Conservation (phyloP, 1,140 invertebrate genomes). For the Lordiphosa mommai region DNA sequence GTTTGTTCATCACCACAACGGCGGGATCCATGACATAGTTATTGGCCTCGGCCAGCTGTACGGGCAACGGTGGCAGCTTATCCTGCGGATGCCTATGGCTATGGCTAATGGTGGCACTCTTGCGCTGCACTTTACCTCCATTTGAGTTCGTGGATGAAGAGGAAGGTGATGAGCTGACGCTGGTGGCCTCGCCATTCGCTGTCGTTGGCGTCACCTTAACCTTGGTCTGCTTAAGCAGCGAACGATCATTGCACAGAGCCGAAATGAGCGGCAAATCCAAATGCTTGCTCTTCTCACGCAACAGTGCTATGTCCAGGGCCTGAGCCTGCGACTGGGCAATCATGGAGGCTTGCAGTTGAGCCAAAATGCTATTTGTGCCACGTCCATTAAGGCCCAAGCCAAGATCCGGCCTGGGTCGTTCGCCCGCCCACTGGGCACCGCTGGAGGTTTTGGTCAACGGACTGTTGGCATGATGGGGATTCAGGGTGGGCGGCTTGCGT, state of each 20-base stretch:
- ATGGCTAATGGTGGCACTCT: conserved; percentile 81
- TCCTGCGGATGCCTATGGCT: conserved; percentile 82
- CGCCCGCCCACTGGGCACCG: conserved; percentile 73
- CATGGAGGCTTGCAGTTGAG: conserved; percentile 69
- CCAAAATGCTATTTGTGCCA: conserved; percentile 64
- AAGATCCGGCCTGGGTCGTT: conserved; percentile 59
- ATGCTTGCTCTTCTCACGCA: conserved; percentile 92
- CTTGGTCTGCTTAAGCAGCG: conserved; percentile 91
- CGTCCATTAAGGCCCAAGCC: conserved; percentile 34
- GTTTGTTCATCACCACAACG: conserved; percentile 63
- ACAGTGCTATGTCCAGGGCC: conserved; percentile 87
- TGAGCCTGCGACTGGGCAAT: conserved; percentile 20
- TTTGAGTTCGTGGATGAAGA: no score
- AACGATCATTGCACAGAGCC: conserved; percentile 93
- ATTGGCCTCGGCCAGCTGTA: conserved; percentile 74
- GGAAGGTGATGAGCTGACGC: conserved; percentile 1
- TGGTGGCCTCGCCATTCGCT: conserved; percentile 10
- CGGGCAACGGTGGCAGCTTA: conserved; percentile 80
- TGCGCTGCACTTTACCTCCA: conserved; percentile 80
- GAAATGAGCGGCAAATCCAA: conserved; percentile 93
- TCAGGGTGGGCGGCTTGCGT: conserved; percentile 60
- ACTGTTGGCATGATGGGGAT: conserved; percentile 58
- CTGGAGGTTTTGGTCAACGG: conserved; percentile 72
- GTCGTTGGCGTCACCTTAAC: conserved; percentile 87
- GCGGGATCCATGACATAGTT: conserved; percentile 79